phyloP scores from a whole-genome alignment of 2,797 vertebrate species.

The Etheostoma perlongum region DNA sequence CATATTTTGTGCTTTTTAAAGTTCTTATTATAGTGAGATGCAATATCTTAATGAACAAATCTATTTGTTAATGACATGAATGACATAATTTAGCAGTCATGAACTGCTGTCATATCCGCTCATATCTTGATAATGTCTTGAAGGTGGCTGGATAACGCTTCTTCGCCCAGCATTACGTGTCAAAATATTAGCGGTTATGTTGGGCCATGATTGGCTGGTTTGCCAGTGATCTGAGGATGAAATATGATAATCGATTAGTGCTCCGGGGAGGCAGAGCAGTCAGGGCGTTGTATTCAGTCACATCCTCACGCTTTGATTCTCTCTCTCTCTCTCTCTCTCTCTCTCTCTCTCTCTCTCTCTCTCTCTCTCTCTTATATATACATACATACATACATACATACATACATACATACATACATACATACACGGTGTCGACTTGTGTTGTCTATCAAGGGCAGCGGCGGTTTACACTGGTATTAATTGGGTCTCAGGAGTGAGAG shows the following conservation, averaged over 20 bases:
- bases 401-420: constrained; percentile 28
- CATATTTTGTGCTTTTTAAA: not conserved
- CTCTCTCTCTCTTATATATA: constrained; percentile 9
- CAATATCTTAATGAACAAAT: not conserved
- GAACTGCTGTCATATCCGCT: constrained; percentile 3
- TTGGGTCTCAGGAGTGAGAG: constrained; percentile 82
- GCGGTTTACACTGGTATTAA: constrained; percentile 78
- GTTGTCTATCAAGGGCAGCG: constrained; percentile 66
- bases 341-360: not conserved
- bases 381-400: constrained; percentile 27
- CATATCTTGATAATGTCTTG: not conserved
- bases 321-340: not conserved
- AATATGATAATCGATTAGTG: constrained; percentile 44
- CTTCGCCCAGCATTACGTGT: not conserved
- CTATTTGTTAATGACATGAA: constrained; percentile 18
- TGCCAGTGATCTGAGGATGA: constrained; percentile 50
- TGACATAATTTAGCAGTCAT: constrained; percentile 20
- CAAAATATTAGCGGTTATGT: not conserved
- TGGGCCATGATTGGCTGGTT: constrained; percentile 32
- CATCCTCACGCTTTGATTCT: constrained; percentile 36
- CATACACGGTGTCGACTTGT: constrained; percentile 40
- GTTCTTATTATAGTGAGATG: not conserved
- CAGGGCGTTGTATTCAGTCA: constrained; percentile 44
- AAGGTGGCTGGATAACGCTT: not conserved
- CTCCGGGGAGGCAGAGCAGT: constrained; percentile 43